Evolutionary conservation across 2,797 vertebrate genomes (phyloP).

Genomic region (Balearica regulorum): DNA sequence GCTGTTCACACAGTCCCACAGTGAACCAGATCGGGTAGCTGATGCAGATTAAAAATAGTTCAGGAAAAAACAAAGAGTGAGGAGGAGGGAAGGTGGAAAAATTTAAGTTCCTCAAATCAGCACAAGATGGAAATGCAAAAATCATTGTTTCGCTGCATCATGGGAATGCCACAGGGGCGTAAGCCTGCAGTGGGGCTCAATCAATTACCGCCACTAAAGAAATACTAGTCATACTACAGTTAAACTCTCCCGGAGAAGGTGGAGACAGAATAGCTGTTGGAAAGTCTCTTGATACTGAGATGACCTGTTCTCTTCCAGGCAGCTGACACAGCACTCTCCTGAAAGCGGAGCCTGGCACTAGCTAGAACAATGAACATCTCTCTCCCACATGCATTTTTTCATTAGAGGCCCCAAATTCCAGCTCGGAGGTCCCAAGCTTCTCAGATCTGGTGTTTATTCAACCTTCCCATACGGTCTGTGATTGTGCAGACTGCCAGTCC

Average conservation of each 20-base stretch:
- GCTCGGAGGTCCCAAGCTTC: conserved; percentile 5
- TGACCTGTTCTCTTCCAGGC: conserved; percentile 32
- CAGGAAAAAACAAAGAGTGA: conserved; percentile 52
- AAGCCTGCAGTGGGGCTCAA: not conserved
- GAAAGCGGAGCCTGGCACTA: not conserved
- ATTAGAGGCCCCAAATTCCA: conserved; percentile 26
- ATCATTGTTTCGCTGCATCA: not conserved
- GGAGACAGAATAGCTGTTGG: not conserved
- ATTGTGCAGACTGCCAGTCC: not conserved
- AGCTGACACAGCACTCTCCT: conserved; percentile 47
- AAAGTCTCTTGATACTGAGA: conserved; percentile 32
- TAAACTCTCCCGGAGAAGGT: not conserved
- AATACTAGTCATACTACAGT: not conserved
- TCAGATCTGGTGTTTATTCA: conserved; percentile 21
- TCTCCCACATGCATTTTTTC: conserved; percentile 28
- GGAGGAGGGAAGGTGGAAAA: conserved; percentile 36
- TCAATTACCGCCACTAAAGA: not conserved
- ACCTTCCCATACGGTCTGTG: not conserved
- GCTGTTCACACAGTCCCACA: conserved; percentile 62
- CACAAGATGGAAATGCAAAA: not conserved
- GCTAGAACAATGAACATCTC: conserved; percentile 30
- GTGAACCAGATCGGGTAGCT: conserved; percentile 37
- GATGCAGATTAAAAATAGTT: conserved; percentile 55
- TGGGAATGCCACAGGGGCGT: not conserved
- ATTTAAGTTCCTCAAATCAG: not conserved